These are phyloP conservation scores for Eulimnadia texana DNA, from an alignment of 1,140 invertebrate species.

Conservation along the genomic window DNA sequence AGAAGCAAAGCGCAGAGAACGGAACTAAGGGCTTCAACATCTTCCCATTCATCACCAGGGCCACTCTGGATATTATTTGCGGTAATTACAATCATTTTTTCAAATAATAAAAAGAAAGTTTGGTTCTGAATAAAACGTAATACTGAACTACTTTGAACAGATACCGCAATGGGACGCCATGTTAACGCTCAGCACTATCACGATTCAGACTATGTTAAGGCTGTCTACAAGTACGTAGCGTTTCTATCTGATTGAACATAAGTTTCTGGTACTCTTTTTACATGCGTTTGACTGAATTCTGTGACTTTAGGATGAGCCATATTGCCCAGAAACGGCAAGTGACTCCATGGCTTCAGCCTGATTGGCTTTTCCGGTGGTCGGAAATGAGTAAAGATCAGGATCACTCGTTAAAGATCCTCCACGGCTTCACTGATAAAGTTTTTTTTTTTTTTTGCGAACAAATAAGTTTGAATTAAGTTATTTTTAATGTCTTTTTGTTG, in stretches of 20 bases:
- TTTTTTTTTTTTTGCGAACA: conserved; percentile 18
- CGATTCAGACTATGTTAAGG: conserved; percentile 57
- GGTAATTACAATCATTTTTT: conserved; percentile 40
- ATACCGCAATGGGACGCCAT: conserved; percentile 67
- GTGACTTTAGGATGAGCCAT: conserved; percentile 34
- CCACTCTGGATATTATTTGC: conserved; percentile 77
- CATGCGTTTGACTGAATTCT: conserved; percentile 13
- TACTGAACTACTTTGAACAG: conserved; percentile 34
- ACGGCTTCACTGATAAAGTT: conserved; percentile 53
- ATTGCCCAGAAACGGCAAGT: conserved; percentile 41
- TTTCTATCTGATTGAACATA: conserved; percentile 9
- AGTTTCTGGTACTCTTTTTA: not conserved
- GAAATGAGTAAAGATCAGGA: conserved; percentile 40
- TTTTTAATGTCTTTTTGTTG: not conserved
- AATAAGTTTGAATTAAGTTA: conserved; percentile 2
- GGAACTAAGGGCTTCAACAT: conserved; percentile 48
- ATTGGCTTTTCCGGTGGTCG: conserved; percentile 44
- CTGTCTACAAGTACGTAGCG: conserved; percentile 50
- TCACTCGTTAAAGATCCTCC: conserved; percentile 45
- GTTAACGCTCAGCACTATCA: conserved; percentile 50
- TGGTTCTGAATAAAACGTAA: conserved; percentile 8
- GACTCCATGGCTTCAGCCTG: conserved; percentile 45
- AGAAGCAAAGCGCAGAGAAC: conserved; percentile 21
- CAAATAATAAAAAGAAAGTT: not conserved
- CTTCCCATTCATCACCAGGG: conserved; percentile 57